phyloP scores from a whole-genome alignment of 1,140 invertebrate genomes.

The Phenacoccus solenopsis region DNA sequence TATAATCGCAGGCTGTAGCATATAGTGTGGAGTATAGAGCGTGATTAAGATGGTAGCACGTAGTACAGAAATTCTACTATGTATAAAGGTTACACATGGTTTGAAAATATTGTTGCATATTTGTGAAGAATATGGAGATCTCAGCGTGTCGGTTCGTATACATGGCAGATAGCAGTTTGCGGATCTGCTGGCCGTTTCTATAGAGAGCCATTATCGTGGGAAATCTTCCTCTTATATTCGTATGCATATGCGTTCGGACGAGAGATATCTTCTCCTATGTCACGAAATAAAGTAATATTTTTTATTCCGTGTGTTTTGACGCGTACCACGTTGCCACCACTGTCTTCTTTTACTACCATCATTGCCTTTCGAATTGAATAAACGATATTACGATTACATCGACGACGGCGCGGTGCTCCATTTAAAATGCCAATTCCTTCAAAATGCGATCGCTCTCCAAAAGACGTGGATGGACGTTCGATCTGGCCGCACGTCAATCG shows the following conservation, averaged over 20 bases:
- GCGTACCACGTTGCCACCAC: neutral
- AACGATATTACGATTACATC: neutral
- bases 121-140: neutral
- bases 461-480: neutral
- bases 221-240: no score
- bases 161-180: neutral
- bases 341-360: no score
- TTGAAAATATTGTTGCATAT: neutral
- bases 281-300: slow-evolving; percentile 3
- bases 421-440: neutral
- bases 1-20: neutral
- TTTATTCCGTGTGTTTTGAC: neutral
- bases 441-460: neutral
- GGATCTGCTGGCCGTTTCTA: no score
- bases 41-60: neutral
- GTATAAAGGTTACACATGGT: no score
- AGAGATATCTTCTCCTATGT: neutral
- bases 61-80: neutral
- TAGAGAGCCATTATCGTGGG: no score
- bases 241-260: neutral
- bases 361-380: no score
- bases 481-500: neutral
- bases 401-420: neutral
- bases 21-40: neutral
- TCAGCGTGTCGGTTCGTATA: neutral